Percentiles rank a stretch among this genome's conserved stretches.
Evolutionary conservation across 2,797 vertebrate genomes (phyloP).

Genomic region (Microctenopoma steveboyesi): DNA sequence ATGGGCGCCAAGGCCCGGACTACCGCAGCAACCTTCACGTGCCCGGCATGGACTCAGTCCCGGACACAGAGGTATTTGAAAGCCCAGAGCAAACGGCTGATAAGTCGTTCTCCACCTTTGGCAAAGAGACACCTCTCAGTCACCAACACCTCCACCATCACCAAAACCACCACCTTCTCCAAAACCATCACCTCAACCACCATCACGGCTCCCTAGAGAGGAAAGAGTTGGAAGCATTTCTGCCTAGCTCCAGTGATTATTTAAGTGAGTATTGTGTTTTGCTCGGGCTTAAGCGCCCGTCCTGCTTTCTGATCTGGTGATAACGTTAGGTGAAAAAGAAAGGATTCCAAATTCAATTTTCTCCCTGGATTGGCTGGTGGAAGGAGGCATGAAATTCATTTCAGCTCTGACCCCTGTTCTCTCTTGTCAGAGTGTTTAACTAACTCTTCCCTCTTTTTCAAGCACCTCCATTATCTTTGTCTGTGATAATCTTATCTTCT

Average conservation of each 20-base stretch:
- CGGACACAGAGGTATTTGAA: slow-evolving; percentile 92
- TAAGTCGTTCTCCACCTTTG: slow-evolving; percentile 97
- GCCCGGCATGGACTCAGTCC: slow-evolving; percentile 98
- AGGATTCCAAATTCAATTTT: slow-evolving; percentile 54
- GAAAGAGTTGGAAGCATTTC: slow-evolving; percentile 94
- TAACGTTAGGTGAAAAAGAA: slow-evolving; percentile 36
- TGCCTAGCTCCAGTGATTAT: slow-evolving; percentile 91
- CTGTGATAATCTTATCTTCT: slow-evolving; percentile 45
- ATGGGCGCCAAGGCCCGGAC: slow-evolving; percentile 94
- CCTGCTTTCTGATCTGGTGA: slow-evolving; percentile 51
- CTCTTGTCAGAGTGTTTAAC: slow-evolving; percentile 60
- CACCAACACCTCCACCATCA: slow-evolving; percentile 69
- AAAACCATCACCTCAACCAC: slow-evolving; percentile 52
- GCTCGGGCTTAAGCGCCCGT: slow-evolving; percentile 5
- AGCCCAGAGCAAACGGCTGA: slow-evolving; percentile 83
- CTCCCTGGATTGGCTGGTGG: slow-evolving; percentile 33
- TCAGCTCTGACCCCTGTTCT: slow-evolving; percentile 43
- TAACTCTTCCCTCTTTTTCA: slow-evolving; percentile 69
- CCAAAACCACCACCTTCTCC: slow-evolving; percentile 41
- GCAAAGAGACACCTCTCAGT: slow-evolving; percentile 87
- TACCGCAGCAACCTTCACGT: slow-evolving; percentile 99
- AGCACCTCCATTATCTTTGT: slow-evolving; percentile 46
- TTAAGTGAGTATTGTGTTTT: slow-evolving; percentile 92
- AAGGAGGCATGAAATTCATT: slow-evolving; percentile 54
- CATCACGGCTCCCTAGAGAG: slow-evolving; percentile 83